Evolutionary conservation across 2,113 vertebrate species (phyloP).

Genomic region (Callithrix jacchus): DNA sequence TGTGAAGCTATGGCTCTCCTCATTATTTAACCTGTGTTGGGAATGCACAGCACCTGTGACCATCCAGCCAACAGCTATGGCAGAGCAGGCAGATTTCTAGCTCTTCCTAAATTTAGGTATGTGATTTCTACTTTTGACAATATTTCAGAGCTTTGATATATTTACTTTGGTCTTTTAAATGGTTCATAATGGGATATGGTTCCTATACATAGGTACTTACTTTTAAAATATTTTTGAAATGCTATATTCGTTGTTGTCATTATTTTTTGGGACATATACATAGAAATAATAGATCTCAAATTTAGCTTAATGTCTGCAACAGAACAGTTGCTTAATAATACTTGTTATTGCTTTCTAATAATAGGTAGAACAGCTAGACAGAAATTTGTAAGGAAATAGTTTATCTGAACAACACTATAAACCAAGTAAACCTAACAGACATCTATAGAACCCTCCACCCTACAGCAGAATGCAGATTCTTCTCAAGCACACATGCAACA

Average conservation of each 20-base stretch:
- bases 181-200: neutral
- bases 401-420: neutral
- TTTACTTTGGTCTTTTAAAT: neutral
- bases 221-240: neutral
- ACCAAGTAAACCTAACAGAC: neutral
- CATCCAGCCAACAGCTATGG: no score
- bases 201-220: neutral
- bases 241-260: neutral
- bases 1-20: neutral
- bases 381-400: neutral
- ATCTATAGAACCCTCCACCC: no score
- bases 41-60: rapidly evolving
- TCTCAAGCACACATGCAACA: neutral
- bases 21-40: neutral
- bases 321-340: neutral
- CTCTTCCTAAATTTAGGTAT: neutral
- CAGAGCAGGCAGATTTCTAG: neutral
- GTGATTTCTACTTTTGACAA: neutral
- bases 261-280: neutral
- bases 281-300: neutral
- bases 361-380: neutral
- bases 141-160: neutral
- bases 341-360: neutral
- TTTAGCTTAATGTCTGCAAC: neutral
- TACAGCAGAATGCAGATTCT: rapidly evolving